A percentile compares a stretch with the other conserved stretches of the same genome.
Conservation (phyloP, 2,113 vertebrate genomes). For the Melanerpes formicivorus region DNA sequence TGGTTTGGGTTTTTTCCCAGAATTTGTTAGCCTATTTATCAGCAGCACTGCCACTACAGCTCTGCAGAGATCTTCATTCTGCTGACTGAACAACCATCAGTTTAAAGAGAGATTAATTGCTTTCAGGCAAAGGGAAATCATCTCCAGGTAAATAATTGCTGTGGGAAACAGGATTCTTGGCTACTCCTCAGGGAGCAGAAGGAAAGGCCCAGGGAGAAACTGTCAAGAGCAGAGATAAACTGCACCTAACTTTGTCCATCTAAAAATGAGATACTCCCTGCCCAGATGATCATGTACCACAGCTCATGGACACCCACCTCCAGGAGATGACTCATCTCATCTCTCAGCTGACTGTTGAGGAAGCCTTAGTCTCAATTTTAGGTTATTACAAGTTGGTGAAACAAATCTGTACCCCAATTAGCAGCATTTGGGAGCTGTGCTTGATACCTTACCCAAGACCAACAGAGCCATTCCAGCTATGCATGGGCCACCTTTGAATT, state of each 20-base stretch:
- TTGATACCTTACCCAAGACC: not conserved
- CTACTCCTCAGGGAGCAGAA: fast-evolving
- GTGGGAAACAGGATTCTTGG: not conserved
- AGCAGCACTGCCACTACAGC: not conserved
- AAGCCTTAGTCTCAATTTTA: not conserved
- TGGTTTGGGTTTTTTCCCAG: not conserved
- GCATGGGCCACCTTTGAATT: not conserved
- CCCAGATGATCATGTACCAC: not conserved
- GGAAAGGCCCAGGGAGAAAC: not conserved
- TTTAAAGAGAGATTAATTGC: not conserved
- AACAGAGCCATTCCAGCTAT: not conserved
- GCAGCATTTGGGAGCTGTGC: not conserved
- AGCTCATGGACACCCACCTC: not conserved
- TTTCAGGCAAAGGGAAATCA: not conserved
- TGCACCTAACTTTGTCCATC: not conserved
- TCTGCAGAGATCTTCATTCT: not conserved
- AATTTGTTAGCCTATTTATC: not conserved
- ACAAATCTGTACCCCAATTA: fast-evolving
- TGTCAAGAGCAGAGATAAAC: not conserved
- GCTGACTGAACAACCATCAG: not conserved
- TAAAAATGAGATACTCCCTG: not conserved
- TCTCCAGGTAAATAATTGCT: not conserved
- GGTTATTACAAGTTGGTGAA: not conserved
- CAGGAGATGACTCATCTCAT: not conserved
- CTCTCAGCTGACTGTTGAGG: not conserved